Base-by-base conservation (phyloP, 2,113 vertebrate species). In the Sialia sialis region DNA sequence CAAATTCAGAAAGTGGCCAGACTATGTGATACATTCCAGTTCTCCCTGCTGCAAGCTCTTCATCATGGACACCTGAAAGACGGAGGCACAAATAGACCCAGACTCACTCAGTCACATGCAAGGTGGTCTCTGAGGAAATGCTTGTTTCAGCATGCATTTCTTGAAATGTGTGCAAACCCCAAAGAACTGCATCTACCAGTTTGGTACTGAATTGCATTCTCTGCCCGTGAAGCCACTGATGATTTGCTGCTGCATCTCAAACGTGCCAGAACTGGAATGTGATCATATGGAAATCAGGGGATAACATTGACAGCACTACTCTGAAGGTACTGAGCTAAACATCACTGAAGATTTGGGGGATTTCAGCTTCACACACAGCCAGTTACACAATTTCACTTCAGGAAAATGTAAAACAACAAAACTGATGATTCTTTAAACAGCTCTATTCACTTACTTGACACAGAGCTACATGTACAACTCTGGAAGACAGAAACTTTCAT, bases 11-110 rank as follows among this genome's bases (percentile, higher is more conserved):
- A 58, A 25, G 66, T 17, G 8, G 3, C 14, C 49, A 59, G 43
- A 27, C 8, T n/a, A 12, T 2, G 0, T 43, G 36, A 27, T 9
- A 15, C 3, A 2, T n/a, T 29, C 60, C 26, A 30, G 25, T 39
- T 80, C 10, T 76, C 20, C 16, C 8, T 87, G n/a, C 26, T 67
- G 38, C 48, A 64, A 59, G 10, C 18, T 52, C 85, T 72, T 87
- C 22, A 13, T 48, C 8, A 7, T 5, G 11, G 51, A 36, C 34
- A 38, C 9, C 27, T 64, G 21, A 54, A 3, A 78, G 49, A 25
- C 29, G 62, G 41, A 29, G 36, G 22, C 38, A 60, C 17, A 30
- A 18, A 38, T 2, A 39, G n/a, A 29, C 21, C 29, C 39, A 56
- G 18, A 46, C 13, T 17, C 64, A 85, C 77, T 41, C 13, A 46